Percentiles rank a stretch among this genome's conserved stretches.
These are phyloP conservation scores for Uropsilus gracilis DNA, from an alignment of 2,113 vertebrate genomes.

Conservation along the genomic window DNA sequence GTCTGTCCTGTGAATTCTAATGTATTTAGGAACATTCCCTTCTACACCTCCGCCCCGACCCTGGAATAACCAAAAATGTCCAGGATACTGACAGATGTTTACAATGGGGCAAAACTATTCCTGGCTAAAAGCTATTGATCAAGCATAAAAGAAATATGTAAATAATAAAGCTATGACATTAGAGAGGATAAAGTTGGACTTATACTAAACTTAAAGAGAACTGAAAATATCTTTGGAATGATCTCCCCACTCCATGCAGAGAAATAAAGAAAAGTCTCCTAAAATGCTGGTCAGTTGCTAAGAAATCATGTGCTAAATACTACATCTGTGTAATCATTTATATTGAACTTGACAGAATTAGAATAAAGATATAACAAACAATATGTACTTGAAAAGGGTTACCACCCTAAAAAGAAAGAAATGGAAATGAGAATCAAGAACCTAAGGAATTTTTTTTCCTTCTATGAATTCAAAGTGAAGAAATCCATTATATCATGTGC, in stretches of 20 bases:
- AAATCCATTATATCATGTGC: constrained; percentile 77
- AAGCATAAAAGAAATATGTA: constrained; percentile 25
- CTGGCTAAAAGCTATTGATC: background rate
- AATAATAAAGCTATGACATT: constrained; percentile 40
- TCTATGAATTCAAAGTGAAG: constrained; percentile 74
- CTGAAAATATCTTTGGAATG: background rate
- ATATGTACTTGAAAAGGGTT: constrained; percentile 53
- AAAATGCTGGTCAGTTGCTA: constrained; percentile 31
- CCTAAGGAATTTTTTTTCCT: constrained; percentile 25
- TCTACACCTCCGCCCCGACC: background rate
- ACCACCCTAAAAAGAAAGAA: constrained; percentile 47
- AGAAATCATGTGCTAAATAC: constrained; percentile 59
- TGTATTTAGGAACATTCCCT: background rate
- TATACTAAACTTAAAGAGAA: constrained; percentile 15
- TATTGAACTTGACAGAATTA: constrained; percentile 62
- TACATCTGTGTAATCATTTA: constrained; percentile 49
- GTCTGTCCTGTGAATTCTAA: background rate
- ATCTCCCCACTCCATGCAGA: background rate
- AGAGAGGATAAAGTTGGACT: background rate
- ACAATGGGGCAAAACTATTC: background rate
- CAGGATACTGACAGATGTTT: background rate
- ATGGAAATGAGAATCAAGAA: constrained; percentile 59
- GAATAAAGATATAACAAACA: constrained; percentile 47
- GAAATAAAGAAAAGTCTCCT: constrained; percentile 1
- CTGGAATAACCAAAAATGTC: background rate